These are phyloP conservation scores for Limnephilus marmoratus DNA, from an alignment of 2,888 invertebrate species.

Conservation along the genomic window DNA sequence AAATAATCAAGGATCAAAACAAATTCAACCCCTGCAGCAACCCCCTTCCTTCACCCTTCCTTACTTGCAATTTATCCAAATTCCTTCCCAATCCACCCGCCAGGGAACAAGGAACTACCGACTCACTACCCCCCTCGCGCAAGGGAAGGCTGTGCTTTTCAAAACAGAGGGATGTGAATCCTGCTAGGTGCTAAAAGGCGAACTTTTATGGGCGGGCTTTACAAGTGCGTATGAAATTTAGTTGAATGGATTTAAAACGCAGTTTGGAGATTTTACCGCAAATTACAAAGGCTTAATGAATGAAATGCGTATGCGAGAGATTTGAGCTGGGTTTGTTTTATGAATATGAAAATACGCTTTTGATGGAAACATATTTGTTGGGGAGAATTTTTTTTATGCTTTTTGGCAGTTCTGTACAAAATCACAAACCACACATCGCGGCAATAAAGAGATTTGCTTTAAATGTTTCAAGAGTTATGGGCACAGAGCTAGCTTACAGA, in stretches of 20 bases:
- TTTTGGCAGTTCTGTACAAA: neutral
- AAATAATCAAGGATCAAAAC: slow-evolving; percentile 52
- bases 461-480: neutral
- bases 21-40: slow-evolving; percentile 37
- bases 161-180: slow-evolving; percentile 43
- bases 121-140: slow-evolving; percentile 28
- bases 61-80: slow-evolving; percentile 24
- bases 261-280: slow-evolving; percentile 43
- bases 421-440: neutral
- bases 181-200: slow-evolving; percentile 46
- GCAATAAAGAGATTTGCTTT: neutral
- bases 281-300: slow-evolving; percentile 45
- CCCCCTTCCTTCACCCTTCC: neutral
- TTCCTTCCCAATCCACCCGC: neutral
- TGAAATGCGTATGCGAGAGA: neutral
- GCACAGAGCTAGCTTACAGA: neutral
- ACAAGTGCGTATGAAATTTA: slow-evolving; percentile 53
- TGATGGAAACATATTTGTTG: slow-evolving; percentile 8
- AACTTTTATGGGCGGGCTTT: slow-evolving; percentile 52
- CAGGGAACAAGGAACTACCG: neutral
- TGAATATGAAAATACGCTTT: slow-evolving; percentile 8
- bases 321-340: slow-evolving; percentile 17
- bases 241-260: slow-evolving; percentile 50
- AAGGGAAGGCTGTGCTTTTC: slow-evolving; percentile 35
- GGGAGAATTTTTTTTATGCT: neutral